A percentile compares a stretch with the other conserved stretches of the same genome.
Evolutionary conservation across 2,888 invertebrate species (phyloP).

Genomic region (Rapana venosa): DNA sequence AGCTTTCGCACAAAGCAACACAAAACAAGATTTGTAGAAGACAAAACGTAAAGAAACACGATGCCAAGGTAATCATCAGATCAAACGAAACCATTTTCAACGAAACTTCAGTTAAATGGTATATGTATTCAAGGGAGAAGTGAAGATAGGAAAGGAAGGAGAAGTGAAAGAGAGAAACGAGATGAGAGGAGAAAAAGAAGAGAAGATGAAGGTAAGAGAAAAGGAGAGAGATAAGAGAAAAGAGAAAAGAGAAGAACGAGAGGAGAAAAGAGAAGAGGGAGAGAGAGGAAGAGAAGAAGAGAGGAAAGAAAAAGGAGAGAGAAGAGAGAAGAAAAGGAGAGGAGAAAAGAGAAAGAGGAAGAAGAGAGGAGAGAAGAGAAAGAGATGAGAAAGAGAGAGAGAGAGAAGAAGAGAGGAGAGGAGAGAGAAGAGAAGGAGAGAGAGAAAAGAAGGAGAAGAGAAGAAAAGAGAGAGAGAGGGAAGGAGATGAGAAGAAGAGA

Average conservation of each 20-base stretch:
- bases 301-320: background rate
- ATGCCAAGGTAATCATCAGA: no score
- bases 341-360: background rate
- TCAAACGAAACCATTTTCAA: background rate
- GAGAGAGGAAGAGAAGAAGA: background rate
- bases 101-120: background rate
- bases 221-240: no score
- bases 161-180: no score
- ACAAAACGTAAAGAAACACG: no score
- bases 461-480: background rate
- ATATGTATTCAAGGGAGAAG: background rate
- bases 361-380: background rate
- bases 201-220: background rate
- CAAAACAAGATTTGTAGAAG: no score
- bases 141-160: background rate
- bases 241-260: background rate
- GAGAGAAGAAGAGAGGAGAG: background rate
- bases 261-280: background rate
- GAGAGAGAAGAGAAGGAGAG: background rate
- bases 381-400: background rate
- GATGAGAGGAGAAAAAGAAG: background rate
- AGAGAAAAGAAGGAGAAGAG: background rate
- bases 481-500: background rate
- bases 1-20: no score
- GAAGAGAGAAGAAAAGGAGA: background rate